Percentiles rank a stretch among this genome's conserved stretches.
phyloP scores from a whole-genome alignment of 2,797 vertebrate species.

The Megaceryle alcyon region DNA sequence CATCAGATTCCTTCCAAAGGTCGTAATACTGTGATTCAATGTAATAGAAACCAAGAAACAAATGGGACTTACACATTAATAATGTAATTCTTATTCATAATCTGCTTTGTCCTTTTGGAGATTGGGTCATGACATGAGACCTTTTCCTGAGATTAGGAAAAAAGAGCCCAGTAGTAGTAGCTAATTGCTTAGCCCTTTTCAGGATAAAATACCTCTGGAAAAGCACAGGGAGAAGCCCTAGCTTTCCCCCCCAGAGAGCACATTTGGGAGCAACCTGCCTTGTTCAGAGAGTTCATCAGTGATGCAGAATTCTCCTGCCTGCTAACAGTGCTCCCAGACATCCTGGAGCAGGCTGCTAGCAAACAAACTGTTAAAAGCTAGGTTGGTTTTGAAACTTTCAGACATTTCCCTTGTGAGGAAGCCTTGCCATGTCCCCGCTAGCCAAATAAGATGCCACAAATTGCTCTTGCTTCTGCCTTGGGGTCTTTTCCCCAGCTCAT shows the following conservation, averaged over 20 bases:
- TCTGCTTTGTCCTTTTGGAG: background rate
- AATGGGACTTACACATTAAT: conserved; percentile 24
- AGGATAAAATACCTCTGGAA: background rate
- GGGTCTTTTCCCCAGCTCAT: background rate
- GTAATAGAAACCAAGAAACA: conserved; percentile 62
- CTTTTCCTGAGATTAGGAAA: background rate
- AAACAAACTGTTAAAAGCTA: background rate
- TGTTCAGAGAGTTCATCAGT: background rate
- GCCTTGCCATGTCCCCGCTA: background rate
- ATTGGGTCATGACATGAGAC: background rate
- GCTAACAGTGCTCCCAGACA: background rate
- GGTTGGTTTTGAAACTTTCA: background rate
- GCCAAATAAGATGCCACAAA: background rate
- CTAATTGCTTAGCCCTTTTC: background rate
- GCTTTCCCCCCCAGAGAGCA: background rate
- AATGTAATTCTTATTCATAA: conserved; percentile 21
- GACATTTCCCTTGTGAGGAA: background rate
- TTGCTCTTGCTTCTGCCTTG: background rate
- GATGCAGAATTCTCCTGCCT: background rate
- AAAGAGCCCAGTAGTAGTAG: background rate
- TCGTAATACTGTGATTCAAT: conserved; percentile 59
- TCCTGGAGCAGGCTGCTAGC: background rate
- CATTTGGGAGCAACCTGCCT: background rate
- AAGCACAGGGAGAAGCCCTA: background rate
- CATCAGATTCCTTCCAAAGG: conserved; percentile 68